phyloP scores from a whole-genome alignment of 2,113 vertebrate genomes.

The Rhabdomys dilectus region DNA sequence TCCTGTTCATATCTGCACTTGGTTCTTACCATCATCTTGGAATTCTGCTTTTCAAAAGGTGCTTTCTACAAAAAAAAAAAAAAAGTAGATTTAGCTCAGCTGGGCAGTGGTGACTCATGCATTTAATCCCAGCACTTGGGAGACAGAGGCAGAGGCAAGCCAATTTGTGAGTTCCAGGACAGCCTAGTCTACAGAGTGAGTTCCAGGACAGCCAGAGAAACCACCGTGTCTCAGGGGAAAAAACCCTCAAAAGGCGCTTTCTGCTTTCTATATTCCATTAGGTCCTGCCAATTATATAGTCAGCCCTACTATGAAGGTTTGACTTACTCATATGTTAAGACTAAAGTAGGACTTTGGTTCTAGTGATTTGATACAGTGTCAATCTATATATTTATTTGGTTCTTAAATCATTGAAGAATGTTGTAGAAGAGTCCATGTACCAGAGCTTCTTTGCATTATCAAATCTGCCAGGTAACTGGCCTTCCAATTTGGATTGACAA shows the following conservation, averaged over 20 bases:
- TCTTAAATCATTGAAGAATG: background rate
- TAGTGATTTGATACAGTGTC: background rate
- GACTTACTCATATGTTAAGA: background rate
- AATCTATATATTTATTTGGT: background rate
- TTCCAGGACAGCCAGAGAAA: too few species aligned
- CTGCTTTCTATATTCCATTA: background rate
- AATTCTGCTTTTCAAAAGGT: background rate
- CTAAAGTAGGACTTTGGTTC: background rate
- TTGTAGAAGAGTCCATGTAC: background rate
- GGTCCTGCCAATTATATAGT: background rate
- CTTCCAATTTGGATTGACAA: background rate
- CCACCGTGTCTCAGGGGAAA: too few species aligned
- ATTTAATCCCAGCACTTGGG: too few species aligned
- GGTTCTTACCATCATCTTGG: background rate
- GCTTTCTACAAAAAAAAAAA: too few species aligned
- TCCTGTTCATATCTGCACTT: background rate
- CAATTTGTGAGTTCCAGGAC: too few species aligned
- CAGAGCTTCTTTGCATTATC: background rate
- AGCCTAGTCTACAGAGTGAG: too few species aligned
- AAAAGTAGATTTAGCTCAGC: too few species aligned
- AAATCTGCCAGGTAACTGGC: background rate
- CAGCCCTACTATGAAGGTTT: background rate
- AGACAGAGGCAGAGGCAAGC: too few species aligned
- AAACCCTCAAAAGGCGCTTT: background rate
- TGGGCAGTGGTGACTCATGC: too few species aligned